Evolutionary conservation across 2,113 vertebrate genomes (phyloP), one percentile per base, ranked within the genome.

Genomic region (Paramormyrops kingsleyae): DNA sequence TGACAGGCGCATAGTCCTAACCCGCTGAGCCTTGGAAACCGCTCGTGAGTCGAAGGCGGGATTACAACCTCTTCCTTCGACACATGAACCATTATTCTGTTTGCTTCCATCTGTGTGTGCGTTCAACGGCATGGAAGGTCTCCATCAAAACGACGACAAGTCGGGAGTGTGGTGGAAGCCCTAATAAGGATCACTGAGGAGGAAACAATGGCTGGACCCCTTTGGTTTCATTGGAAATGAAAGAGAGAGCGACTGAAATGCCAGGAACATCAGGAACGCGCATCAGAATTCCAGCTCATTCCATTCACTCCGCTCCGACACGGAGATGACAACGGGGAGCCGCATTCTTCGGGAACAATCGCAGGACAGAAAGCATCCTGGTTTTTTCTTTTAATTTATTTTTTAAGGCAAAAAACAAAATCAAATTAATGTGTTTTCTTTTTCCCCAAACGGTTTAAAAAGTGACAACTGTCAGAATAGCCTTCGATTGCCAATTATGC

Each of bases 381-480:
- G 5, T 35, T 62, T 88, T 88, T 87, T 19, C 49, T 87, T 87
- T 52, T 85, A 70, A 70, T 70, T 70, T 70, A 70, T 49, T 85
- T 87, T 87, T 49, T 35, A 62, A 44, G 52, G 17, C 24, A 50
- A 87, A 86, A 84, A 88, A 89, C 53, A 90, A 90, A 90, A 90
- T 90, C 56, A 66, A 90, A 88, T 62, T 94, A 96, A 95, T 92
- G 96, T 95, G 96, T 95, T 96, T 95, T 96, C 94, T 96, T 97
- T 95, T 95, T 95, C 96, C 96, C 96, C 95, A 92, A 94, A 94
- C 95, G 96, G 95, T 96, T 95, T 94, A 87, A 89, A 96, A 96
- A 95, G 94, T 96, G 96, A 97, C 96, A 97, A 96, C 95, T 96
- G 96, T 97, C 96, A 97, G 95, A 95, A 95, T 96, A 96, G 95